Evolutionary conservation across 2,113 vertebrate species (phyloP), one percentile per base, ranked within the genome.

Genomic region (Xyliphius kryptos): DNA sequence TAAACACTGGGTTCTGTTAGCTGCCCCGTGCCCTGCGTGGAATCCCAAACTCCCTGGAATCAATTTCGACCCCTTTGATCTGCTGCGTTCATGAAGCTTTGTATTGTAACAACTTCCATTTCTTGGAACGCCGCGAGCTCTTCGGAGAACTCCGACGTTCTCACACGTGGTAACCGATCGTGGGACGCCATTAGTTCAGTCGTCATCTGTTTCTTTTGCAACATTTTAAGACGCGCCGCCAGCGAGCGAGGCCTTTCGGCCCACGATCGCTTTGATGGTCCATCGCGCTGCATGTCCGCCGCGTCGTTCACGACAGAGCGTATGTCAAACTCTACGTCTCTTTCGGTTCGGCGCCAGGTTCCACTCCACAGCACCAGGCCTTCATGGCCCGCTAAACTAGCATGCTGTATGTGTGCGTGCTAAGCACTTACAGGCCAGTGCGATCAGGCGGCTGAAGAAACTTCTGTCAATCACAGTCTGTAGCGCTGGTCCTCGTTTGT

Each of bases 361-460:
- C 47, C 73, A 76, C 79, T 76, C 74, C 74, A 80, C 76, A 76
- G 70, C 66, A 71, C 80, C 69, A 56, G 79, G 79, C 83, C 85
- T 86, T 86, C 84, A 85, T 77, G 81, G 83, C 77, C 83, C 80
- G 81, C 79, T 87, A 84, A 82, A 79, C 79, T 77, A 58, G 80
- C 82, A 80, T 81, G 81, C n/a, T n/a, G n/a, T n/a, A n/a, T 81
- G 76, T 77, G 83, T 74, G 44, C 41, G 43, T 76, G 82, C 53
- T 83, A 82, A 85, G 83, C 81, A 81, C 82, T 83, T 85, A 80
- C 82, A 81, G 77, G 64, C 73, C 76, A 69, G 58, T 72, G 59
- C 56, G n/a, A n/a, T n/a, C n/a, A n/a, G n/a, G n/a, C n/a, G n/a
- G n/a, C n/a, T n/a, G n/a, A n/a, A n/a, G n/a, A n/a, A n/a, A n/a